Base-by-base conservation (phyloP, 2,888 invertebrate species). In the Coleophora deauratella region DNA sequence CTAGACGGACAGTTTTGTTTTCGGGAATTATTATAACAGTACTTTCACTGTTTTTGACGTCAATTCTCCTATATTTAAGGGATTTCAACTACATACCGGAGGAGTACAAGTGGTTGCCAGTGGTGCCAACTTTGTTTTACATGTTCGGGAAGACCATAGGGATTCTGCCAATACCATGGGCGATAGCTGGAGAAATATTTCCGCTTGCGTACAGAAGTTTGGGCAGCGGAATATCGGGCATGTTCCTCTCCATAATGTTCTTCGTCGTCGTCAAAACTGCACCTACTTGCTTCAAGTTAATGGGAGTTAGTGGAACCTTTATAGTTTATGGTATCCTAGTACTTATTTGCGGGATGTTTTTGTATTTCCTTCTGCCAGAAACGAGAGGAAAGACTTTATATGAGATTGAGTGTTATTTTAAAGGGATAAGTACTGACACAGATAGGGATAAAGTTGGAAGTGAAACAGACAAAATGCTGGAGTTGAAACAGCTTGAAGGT, bases 101-200 rank as follows among this genome's bases (percentile, higher is more conserved):
- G 11, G 51, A 65, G 12, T 74, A 72, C 46, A 66, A 72, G 50
- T 87, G 87, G 85, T 52, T 71, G 0, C 81, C 88, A 1, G 70
- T 88, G 41, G 62, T 88, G 58, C 76, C 87, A 43, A 68, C 88
- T 31, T 47, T 91, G 44, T 50, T 68, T 0, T 90, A 90, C 43
- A 88, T 89, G 11, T 82, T 86, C 15, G 88, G 88, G 10, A 82
- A 89, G 40, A 86, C 87, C 1, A 61, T 89, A 9, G 91, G 92
- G 0, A 78, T 90, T 31, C 61, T 90, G 21, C 89, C 91, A 0
- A 74, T 93, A 40, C 92, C 92, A 0, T 93, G 92, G 89, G 89
- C 91, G 9, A 88, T 93, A 62, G 89, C 91, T 44, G 91, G 91
- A 0, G 93, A 93, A 62, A 76, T 93, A 3, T 92, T 91, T 51